Conservation (phyloP, 2,113 vertebrate genomes). For the Vidua macroura region DNA sequence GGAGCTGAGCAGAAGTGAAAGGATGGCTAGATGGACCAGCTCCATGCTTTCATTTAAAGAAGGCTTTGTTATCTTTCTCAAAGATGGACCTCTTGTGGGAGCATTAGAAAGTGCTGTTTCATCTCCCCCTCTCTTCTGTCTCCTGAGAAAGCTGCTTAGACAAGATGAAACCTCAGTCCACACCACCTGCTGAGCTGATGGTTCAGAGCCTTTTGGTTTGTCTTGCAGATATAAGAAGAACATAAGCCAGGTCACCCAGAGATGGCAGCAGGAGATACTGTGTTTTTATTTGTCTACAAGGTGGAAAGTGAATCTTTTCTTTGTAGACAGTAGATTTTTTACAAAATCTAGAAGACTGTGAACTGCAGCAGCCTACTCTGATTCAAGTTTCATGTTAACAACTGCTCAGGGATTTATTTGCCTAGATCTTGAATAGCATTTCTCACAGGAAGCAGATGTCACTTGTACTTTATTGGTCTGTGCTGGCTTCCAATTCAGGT, state of each 20-base stretch:
- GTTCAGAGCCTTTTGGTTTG: background rate
- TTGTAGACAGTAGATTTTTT: background rate
- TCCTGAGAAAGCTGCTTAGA: background rate
- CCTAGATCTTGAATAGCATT: background rate
- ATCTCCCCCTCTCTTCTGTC: background rate
- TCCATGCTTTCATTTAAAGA: background rate
- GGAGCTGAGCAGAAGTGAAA: background rate
- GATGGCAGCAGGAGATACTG: background rate
- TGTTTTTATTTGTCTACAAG: background rate
- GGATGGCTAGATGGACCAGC: background rate
- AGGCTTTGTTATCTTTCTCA: background rate
- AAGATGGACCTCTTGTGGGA: background rate
- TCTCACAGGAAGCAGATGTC: background rate
- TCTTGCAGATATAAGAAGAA: background rate
- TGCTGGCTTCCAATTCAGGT: background rate
- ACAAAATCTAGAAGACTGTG: background rate
- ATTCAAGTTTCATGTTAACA: background rate
- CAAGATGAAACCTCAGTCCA: accelerated
- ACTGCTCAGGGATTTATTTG: background rate
- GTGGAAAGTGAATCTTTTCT: background rate
- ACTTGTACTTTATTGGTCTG: background rate
- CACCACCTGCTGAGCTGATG: accelerated
- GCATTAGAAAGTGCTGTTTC: background rate
- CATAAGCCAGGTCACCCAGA: background rate
- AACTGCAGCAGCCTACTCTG: background rate